These are phyloP conservation scores for Epinephelus moara DNA, from an alignment of 2,113 vertebrate genomes.

Conservation along the genomic window DNA sequence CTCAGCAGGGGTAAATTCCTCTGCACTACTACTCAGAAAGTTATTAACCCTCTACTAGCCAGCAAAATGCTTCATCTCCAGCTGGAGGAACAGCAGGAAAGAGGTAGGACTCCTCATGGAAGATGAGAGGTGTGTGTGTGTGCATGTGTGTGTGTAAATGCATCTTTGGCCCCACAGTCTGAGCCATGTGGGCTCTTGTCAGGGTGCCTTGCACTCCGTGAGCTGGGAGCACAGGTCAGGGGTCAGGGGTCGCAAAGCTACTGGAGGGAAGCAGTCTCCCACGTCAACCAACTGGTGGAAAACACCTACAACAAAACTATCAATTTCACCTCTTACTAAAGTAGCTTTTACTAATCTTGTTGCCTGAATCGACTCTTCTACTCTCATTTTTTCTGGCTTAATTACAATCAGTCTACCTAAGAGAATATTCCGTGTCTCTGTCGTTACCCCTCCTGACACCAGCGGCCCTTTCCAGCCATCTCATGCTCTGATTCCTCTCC, in stretches of 20 bases:
- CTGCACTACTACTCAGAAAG: constrained; percentile 51
- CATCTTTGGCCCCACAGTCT: constrained; percentile 1
- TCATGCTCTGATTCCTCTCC: constrained; percentile 44
- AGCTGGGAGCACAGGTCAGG: constrained; percentile 58
- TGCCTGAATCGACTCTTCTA: neutral
- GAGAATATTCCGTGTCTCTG: neutral
- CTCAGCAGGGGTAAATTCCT: constrained; percentile 73
- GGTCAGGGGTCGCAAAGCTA: constrained; percentile 60
- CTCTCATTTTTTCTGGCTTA: no score
- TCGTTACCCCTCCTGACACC: constrained; percentile 21
- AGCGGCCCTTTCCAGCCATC: constrained; percentile 1
- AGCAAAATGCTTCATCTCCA: constrained; percentile 20
- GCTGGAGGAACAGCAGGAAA: constrained; percentile 10
- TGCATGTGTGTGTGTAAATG: constrained; percentile 5
- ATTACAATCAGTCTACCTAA: neutral
- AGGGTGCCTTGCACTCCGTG: constrained; percentile 24
- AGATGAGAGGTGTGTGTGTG: constrained; percentile 25
- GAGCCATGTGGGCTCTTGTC: constrained; percentile 36
- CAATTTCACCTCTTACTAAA: constrained; percentile 27
- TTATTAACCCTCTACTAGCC: constrained; percentile 57
- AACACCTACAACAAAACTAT: constrained; percentile 33
- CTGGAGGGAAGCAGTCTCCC: constrained; percentile 58
- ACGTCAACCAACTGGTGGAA: constrained; percentile 51
- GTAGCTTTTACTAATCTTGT: neutral
- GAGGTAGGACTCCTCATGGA: neutral